Evolutionary conservation across 2,113 vertebrate species (phyloP).

Genomic region (Zeus faber): DNA sequence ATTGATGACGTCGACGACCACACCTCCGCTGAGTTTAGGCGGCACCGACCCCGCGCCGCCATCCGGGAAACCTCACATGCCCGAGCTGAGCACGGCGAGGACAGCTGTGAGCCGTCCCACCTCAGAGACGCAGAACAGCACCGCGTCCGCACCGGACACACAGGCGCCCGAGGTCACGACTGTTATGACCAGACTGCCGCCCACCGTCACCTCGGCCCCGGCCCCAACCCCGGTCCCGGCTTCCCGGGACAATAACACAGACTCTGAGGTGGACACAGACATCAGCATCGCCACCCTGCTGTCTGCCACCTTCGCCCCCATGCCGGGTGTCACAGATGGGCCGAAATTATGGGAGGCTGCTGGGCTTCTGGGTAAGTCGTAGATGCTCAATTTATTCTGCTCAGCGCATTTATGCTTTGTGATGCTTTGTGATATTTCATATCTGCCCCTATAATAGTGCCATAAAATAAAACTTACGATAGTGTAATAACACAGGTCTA

Average conservation of each 20-base stretch:
- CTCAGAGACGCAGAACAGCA: slow-evolving; percentile 34
- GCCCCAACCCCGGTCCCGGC: slow-evolving; percentile 11
- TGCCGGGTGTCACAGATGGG: slow-evolving; percentile 66
- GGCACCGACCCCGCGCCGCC: slow-evolving; percentile 11
- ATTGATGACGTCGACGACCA: slow-evolving; percentile 1
- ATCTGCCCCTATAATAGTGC: too few relatives aligned
- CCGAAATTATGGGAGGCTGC: slow-evolving; percentile 65
- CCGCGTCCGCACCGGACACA: slow-evolving; percentile 15
- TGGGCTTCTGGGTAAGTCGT: slow-evolving; percentile 62
- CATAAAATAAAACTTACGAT: too few relatives aligned
- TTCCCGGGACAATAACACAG: slow-evolving; percentile 20
- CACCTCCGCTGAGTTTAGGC: slow-evolving; percentile 8
- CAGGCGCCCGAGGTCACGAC: slow-evolving; percentile 20
- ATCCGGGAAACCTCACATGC: slow-evolving; percentile 14
- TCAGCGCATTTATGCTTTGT: background rate
- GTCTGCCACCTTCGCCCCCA: slow-evolving; percentile 68
- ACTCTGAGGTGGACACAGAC: slow-evolving; percentile 30
- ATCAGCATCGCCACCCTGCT: slow-evolving; percentile 60
- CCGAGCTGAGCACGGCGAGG: slow-evolving; percentile 19
- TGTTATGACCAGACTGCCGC: background rate
- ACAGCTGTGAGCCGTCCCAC: slow-evolving; percentile 8
- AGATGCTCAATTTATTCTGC: background rate
- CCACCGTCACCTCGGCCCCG: background rate
- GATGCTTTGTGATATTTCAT: background rate
- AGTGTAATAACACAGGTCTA: too few relatives aligned